Conservation (phyloP, 2,888 invertebrate genomes). For the Drosophila prolongata region DNA sequence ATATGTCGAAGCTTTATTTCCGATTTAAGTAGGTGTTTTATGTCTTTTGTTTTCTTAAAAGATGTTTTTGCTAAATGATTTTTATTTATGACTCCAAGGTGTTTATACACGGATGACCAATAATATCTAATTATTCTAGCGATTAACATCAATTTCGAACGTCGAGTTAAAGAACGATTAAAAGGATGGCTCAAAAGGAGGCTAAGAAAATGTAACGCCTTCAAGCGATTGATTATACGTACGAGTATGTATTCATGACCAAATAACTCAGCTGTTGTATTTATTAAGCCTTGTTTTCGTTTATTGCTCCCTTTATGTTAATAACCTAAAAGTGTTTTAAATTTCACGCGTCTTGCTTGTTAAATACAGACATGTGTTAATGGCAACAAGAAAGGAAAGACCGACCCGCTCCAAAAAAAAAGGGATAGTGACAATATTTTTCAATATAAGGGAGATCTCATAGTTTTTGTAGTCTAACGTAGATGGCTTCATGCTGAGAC, state of each 20-base stretch:
- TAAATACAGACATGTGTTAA: slow-evolving; percentile 37
- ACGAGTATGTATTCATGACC: slow-evolving; percentile 16
- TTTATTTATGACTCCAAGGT: too few species aligned
- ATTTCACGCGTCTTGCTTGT: slow-evolving; percentile 41
- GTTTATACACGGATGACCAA: too few species aligned
- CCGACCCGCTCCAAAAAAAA: slow-evolving; percentile 9
- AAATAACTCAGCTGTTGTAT: slow-evolving; percentile 39
- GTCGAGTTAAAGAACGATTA: background rate
- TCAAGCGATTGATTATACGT: slow-evolving; percentile 1
- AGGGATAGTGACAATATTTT: slow-evolving; percentile 7
- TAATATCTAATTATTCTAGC: background rate
- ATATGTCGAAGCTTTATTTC: too few species aligned
- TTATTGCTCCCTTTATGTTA: slow-evolving; percentile 41
- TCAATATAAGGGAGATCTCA: background rate
- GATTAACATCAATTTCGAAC: background rate
- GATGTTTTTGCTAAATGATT: too few species aligned
- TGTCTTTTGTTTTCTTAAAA: too few species aligned
- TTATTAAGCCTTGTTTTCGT: slow-evolving; percentile 34
- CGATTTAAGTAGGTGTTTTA: too few species aligned
- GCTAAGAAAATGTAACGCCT: slow-evolving; percentile 30
- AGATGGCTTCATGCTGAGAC: too few species aligned
- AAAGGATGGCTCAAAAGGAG: slow-evolving; percentile 11
- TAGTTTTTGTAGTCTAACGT: background rate
- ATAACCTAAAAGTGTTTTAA: slow-evolving; percentile 40
- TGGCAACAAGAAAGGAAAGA: slow-evolving; percentile 27